Evolutionary conservation across 2,113 vertebrate genomes (phyloP), one percentile per base, ranked within the genome.

Genomic region (Ameiurus melas): DNA sequence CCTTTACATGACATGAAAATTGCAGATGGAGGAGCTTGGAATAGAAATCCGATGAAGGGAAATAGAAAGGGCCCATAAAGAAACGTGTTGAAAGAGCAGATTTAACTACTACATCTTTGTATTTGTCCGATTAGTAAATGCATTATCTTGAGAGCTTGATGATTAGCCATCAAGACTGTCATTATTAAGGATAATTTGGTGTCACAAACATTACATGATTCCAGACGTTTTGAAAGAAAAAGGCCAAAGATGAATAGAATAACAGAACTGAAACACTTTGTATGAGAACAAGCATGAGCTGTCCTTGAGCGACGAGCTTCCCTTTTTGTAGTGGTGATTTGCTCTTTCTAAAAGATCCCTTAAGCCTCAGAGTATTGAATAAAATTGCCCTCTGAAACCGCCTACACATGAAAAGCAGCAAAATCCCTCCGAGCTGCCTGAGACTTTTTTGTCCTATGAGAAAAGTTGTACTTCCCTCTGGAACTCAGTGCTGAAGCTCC

Each of bases 321-420:
- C 25, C 43, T 51, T 84, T 90, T 87, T 87, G 85, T 87, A 87
- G 88, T 82, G 82, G 13, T 85, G 87, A 89, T 90, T 39, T 89
- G 90, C 33, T 85, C 58, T 85, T 89, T 90, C 85, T 27, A 87
- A 89, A 85, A 71, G 60, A 60, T 73, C 55, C 33, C 58, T 14
- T 47, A n/a, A 53, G 14, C 53, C n/a, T 87, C 57, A 22, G 66
- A 84, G 81, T 83, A 86, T 86, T 33, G 64, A 89, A 58, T 53
- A 71, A 85, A 87, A 77, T 85, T 81, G 51, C 82, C 84, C 20
- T 85, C 64, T 62, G 62, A 88, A 84, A 60, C 55, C 25, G 27
- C 55, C 39, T 62, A 5, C 79, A 57, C 73, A 86, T 86, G 71
- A 84, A 83, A 88, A 27, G 39, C 57, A 82, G 57, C 33, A 25